phyloP scores from a whole-genome alignment of 1,140 invertebrate species.

The Apis cerana region DNA sequence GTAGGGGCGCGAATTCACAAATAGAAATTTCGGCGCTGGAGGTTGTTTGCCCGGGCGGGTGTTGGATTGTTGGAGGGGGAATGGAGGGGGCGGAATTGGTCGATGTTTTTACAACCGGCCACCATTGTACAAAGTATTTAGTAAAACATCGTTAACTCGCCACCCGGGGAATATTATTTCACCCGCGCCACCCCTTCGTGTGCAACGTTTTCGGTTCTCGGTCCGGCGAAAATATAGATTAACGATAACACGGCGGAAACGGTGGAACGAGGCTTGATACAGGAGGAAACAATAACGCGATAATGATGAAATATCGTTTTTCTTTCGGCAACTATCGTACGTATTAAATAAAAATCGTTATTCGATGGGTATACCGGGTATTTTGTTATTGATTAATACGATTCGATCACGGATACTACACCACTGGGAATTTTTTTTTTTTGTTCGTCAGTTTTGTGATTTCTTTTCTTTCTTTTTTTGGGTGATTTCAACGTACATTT shows the following conservation, averaged over 20 bases:
- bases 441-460: background rate
- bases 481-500: background rate
- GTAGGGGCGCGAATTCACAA: background rate
- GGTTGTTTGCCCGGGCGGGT: background rate
- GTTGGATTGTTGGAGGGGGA: too few species aligned
- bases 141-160: conserved; percentile 22
- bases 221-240: conserved; percentile 2
- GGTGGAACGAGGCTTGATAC: background rate
- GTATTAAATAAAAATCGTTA: background rate
- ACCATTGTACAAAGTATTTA: conserved; percentile 10
- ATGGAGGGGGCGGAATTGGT: background rate
- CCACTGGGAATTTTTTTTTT: background rate
- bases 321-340: background rate
- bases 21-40: background rate
- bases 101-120: conserved; percentile 4
- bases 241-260: conserved; percentile 16
- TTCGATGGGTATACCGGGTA: background rate
- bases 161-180: conserved; percentile 14
- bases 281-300: conserved; percentile 6
- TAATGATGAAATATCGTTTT: conserved; percentile 31
- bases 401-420: background rate
- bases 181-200: background rate
- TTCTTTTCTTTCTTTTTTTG: too few species aligned
- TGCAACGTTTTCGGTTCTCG: too few species aligned
- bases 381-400: background rate